These are phyloP conservation scores for Coreoperca whiteheadi DNA, from an alignment of 2,113 vertebrate genomes.

Conservation along the genomic window DNA sequence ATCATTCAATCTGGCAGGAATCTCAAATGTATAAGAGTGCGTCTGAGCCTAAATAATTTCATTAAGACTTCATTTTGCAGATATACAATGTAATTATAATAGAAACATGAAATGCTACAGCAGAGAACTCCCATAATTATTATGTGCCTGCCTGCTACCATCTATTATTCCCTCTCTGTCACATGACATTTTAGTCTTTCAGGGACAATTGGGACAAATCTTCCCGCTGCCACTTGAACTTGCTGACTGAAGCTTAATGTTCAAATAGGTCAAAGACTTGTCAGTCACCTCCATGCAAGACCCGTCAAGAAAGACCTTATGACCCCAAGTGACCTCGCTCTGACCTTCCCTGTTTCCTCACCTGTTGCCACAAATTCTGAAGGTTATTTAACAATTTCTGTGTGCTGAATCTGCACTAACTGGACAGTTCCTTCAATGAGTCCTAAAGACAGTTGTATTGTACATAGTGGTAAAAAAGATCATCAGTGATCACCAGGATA, in stretches of 20 bases:
- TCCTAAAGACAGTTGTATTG: background rate
- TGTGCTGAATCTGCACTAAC: conserved; percentile 32
- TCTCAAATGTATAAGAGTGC: background rate
- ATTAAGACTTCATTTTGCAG: conserved; percentile 33
- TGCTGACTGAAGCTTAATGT: conserved; percentile 39
- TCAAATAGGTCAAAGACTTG: conserved; percentile 38
- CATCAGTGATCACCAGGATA: background rate
- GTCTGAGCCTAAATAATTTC: conserved; percentile 7
- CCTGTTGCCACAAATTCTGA: conserved; percentile 40
- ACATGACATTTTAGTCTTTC: conserved; percentile 54
- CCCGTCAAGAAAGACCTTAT: conserved; percentile 8
- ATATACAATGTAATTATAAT: conserved; percentile 55
- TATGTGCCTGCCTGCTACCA: background rate
- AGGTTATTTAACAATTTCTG: too few species aligned
- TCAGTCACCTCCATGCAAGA: conserved; percentile 14
- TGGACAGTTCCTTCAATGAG: background rate
- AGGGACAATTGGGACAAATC: conserved; percentile 29
- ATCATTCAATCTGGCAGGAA: background rate
- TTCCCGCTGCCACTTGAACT: conserved; percentile 31
- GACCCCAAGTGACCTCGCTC: conserved; percentile 3
- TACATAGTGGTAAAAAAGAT: too few species aligned
- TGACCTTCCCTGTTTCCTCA: conserved; percentile 30
- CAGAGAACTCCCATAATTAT: conserved; percentile 31
- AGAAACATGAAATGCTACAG: conserved; percentile 49
- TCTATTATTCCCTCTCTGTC: conserved; percentile 45